Percentiles rank a stretch among this genome's conserved stretches.
phyloP scores from a whole-genome alignment of 1,140 invertebrate species.

The Bombus balteatus region DNA sequence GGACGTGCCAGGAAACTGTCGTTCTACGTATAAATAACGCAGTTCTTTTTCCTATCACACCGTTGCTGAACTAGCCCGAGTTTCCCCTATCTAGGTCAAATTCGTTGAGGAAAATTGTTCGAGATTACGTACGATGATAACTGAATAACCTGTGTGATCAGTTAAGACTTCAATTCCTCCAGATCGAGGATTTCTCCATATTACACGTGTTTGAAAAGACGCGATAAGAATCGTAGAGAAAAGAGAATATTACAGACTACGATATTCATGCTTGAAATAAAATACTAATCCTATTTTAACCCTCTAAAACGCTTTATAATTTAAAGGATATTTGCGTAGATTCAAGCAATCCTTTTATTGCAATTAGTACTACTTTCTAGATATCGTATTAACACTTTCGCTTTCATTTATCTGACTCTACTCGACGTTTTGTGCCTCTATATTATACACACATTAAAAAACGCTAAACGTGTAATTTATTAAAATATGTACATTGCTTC shows the following conservation, averaged over 20 bases:
- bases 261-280: neutral
- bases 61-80: neutral
- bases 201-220: neutral
- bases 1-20: neutral
- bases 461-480: too few relatives aligned
- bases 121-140: conserved; percentile 11
- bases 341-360: too few relatives aligned
- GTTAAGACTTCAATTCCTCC: neutral
- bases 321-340: too few relatives aligned
- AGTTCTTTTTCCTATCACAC: neutral
- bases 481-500: too few relatives aligned
- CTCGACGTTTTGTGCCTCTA: too few relatives aligned
- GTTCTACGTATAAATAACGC: neutral
- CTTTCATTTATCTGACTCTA: too few relatives aligned
- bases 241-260: neutral
- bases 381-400: too few relatives aligned
- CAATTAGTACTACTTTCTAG: too few relatives aligned
- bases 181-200: neutral
- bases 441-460: too few relatives aligned
- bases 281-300: neutral
- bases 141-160: conserved; percentile 19
- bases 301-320: neutral
- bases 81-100: conserved; percentile 36
- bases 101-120: conserved; percentile 19
- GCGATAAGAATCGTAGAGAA: neutral